phyloP scores from a whole-genome alignment of 2,113 vertebrate genomes.

The Cathartes aura region DNA sequence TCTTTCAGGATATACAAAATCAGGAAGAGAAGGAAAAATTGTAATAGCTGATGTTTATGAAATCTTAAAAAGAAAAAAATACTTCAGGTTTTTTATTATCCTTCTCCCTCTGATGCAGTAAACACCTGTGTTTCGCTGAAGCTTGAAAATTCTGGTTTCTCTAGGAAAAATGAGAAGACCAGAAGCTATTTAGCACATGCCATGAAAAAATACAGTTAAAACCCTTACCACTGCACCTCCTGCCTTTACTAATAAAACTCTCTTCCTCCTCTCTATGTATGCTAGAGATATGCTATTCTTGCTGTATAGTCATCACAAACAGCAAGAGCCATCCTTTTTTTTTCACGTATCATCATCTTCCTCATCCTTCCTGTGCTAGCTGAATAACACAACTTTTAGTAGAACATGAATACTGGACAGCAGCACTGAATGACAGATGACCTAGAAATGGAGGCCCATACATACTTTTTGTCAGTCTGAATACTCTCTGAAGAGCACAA shows the following conservation, averaged over 20 bases:
- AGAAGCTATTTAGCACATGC: neutral
- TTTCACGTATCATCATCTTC: neutral
- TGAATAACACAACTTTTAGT: neutral
- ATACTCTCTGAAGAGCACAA: neutral
- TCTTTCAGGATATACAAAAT: neutral
- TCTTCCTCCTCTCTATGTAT: neutral
- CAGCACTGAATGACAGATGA: neutral
- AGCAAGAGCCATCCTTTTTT: neutral
- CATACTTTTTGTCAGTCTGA: neutral
- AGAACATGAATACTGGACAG: neutral
- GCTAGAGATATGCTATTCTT: neutral
- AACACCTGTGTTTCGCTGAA: neutral
- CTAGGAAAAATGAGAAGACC: neutral
- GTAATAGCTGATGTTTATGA: fast-evolving
- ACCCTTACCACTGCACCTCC: neutral
- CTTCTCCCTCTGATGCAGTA: neutral
- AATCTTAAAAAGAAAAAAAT: neutral
- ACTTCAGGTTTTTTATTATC: neutral
- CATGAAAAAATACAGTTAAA: neutral
- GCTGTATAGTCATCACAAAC: neutral
- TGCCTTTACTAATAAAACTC: neutral
- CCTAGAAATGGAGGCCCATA: neutral
- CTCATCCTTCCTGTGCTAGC: neutral
- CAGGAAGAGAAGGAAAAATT: neutral
- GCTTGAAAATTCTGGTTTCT: neutral